A percentile compares a stretch with the other conserved stretches of the same genome.
These are phyloP conservation scores for Lasioglossum lativentre DNA, from an alignment of 2,888 invertebrate genomes.

Conservation along the genomic window DNA sequence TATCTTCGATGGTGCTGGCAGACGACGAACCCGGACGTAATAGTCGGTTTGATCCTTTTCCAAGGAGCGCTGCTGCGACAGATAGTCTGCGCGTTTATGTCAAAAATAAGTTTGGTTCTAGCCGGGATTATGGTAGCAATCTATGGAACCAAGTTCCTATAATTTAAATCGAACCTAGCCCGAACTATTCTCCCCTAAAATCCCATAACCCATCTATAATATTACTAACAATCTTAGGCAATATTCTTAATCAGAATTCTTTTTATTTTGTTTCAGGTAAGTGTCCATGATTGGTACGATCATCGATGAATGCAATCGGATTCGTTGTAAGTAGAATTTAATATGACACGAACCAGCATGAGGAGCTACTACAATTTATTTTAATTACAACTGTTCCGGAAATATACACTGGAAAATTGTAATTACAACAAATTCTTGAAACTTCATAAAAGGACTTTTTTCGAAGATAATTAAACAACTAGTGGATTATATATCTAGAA, in stretches of 20 bases:
- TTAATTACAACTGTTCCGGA: too few species aligned
- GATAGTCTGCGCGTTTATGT: constrained; percentile 7
- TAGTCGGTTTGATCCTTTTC: constrained; percentile 27
- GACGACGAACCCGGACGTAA: constrained; percentile 35
- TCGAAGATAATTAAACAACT: too few species aligned
- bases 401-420: too few species aligned
- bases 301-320: not conserved
- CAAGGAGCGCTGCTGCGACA: not conserved
- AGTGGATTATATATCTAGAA: too few species aligned
- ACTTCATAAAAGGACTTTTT: not conserved
- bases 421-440: not conserved
- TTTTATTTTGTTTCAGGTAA: constrained; percentile 28
- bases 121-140: not conserved
- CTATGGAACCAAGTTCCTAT: not conserved
- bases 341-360: too few species aligned
- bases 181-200: not conserved
- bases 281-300: not conserved
- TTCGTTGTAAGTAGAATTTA: constrained; percentile 3
- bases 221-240: not conserved
- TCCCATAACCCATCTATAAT: not conserved
- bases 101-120: constrained; percentile 4
- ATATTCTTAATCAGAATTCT: not conserved
- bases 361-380: too few species aligned
- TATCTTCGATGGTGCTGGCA: constrained; percentile 41
- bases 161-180: not conserved